A percentile compares a stretch with the other conserved stretches of the same genome.
Conservation (phyloP, 2,888 invertebrate genomes). For the Drosophila borealis region DNA sequence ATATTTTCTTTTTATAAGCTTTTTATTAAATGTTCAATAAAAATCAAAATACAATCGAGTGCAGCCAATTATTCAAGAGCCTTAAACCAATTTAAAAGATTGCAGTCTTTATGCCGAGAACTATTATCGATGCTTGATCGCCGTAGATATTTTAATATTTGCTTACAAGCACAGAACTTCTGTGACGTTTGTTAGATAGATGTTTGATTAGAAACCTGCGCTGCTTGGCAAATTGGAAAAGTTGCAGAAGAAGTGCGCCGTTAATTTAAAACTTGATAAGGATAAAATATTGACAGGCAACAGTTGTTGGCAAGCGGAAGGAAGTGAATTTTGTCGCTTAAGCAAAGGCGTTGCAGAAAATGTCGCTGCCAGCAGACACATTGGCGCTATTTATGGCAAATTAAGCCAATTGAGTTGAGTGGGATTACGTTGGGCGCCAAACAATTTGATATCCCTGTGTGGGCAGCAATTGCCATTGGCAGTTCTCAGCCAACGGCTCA, state of each 20-base stretch:
- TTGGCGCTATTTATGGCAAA: slow-evolving; percentile 78
- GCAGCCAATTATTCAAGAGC: no score
- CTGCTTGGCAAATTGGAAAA: slow-evolving; percentile 17
- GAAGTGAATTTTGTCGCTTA: slow-evolving; percentile 45
- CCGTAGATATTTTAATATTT: no score
- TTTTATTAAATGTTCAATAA: no score
- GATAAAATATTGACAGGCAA: slow-evolving; percentile 63
- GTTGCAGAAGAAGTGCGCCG: slow-evolving; percentile 5
- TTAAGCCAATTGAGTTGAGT: slow-evolving; percentile 79
- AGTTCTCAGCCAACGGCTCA: slow-evolving; percentile 28
- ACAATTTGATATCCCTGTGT: slow-evolving; percentile 22
- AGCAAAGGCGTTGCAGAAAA: slow-evolving; percentile 47
- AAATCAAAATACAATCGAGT: no score
- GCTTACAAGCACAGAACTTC: background rate
- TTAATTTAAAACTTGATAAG: slow-evolving; percentile 74
- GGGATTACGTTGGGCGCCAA: slow-evolving; percentile 55
- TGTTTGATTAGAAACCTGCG: slow-evolving; percentile 38
- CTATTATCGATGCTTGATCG: no score
- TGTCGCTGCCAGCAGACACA: slow-evolving; percentile 50
- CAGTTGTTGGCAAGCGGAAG: slow-evolving; percentile 62
- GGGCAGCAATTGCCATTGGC: slow-evolving; percentile 60
- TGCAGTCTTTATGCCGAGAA: no score
- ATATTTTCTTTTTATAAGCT: no score
- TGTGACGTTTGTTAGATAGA: background rate
- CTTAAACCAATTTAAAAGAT: no score